Base-by-base conservation (phyloP, 2,113 vertebrate species). In the Pygoscelis antarcticus region DNA sequence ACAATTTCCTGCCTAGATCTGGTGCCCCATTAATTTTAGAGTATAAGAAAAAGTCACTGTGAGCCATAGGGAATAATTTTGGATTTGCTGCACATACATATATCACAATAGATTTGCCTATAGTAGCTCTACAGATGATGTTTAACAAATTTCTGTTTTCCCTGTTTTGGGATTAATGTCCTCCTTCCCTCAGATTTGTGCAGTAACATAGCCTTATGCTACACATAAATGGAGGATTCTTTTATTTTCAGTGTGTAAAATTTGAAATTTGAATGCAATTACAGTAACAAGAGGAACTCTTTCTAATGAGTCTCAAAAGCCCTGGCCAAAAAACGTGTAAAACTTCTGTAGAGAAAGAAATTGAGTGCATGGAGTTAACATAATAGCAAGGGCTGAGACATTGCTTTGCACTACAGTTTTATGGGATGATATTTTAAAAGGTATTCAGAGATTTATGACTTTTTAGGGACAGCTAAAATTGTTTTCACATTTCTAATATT, bases 401-500 rank as follows among this genome's bases (percentile, higher is more conserved):
- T 91, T 94, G 88, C 87, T 93, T 91, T 71, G 88, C 68, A 65
- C 27, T 55, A 70, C 66, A 30, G 90, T 96, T 95, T 96, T 96
- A 89, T 97, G 49, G n/a, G 95, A 83, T 86, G 64, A 91, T 95
- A 88, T 74, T 96, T 93, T 95, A 64, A 96, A 97, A 95, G 34
- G 40, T 85, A 87, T 71, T 95, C 64, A 8, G 62, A 77, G 74
- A 95, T 90, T 82, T 96, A 96, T 93, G 83, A 81, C 82, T 87
- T 96, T 93, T 96, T 79, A 65, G 74, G 93, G 76, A 95, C 87
- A 92, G 95, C 83, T 92, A 70, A 89, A 96, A 97, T 97, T 96
- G 88, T 97, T 97, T 98, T 96, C 94, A 90, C 68, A 55, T 89
- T 93, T 95, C 66, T 94, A 94, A 71, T 91, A 96, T 60, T 87